Percentiles rank a stretch among this genome's conserved stretches.
phyloP scores from a whole-genome alignment of 2,888 invertebrate genomes.

The Leptinotarsa haldemani region DNA sequence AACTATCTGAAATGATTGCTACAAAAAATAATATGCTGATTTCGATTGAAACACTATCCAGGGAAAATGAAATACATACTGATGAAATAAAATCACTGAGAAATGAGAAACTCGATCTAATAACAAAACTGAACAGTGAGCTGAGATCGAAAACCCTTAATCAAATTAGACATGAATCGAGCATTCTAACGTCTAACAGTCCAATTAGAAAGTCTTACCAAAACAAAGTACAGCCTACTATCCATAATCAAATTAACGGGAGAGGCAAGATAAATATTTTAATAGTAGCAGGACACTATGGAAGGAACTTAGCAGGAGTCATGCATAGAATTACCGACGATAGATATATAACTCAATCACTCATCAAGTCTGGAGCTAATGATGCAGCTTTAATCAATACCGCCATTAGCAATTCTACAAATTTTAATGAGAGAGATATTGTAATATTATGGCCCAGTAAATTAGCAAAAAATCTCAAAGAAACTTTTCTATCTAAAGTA shows the following conservation, averaged over 20 bases:
- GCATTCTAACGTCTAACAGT: background rate
- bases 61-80: background rate
- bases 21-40: background rate
- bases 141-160: no score
- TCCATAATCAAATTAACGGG: background rate
- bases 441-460: background rate
- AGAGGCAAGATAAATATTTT: background rate
- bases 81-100: background rate
- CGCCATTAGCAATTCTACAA: background rate
- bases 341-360: background rate
- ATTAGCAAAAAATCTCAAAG: background rate
- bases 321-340: background rate
- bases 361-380: background rate
- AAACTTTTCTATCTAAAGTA: background rate
- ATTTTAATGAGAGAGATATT: background rate
- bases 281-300: background rate
- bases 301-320: background rate
- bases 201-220: background rate
- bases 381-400: no score
- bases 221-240: background rate
- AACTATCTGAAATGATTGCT: background rate
- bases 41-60: slow-evolving; percentile 6
- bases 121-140: background rate
- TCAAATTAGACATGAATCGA: no score
- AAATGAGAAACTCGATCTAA: background rate